phyloP scores from a whole-genome alignment of 2,888 invertebrate species.

The Anaspis maculata region DNA sequence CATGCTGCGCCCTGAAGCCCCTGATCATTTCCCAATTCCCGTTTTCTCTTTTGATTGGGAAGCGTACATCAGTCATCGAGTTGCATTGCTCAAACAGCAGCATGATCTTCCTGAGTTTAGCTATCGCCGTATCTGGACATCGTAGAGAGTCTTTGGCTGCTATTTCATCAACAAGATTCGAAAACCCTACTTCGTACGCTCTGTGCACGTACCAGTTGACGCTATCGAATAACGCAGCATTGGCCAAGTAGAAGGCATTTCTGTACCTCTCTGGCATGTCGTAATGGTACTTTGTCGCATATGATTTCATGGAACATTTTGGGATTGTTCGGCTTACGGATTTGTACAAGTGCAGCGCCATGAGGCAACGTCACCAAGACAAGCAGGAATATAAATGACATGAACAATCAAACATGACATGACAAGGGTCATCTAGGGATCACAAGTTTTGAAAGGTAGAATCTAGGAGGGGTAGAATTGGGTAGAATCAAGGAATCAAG shows the following conservation, averaged over 20 bases:
- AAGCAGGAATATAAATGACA: too few species aligned
- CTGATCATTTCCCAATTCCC: constrained; percentile 30
- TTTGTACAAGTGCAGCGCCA: too few species aligned
- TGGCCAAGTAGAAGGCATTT: constrained; percentile 36
- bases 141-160: constrained; percentile 11
- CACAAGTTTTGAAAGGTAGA: too few species aligned
- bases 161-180: constrained; percentile 26
- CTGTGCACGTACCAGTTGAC: constrained; percentile 36
- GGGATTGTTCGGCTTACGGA: too few species aligned
- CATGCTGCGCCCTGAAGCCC: constrained; percentile 35
- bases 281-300: constrained; percentile 17
- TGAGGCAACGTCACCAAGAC: too few species aligned
- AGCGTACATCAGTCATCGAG: constrained; percentile 32
- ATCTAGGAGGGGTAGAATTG: too few species aligned
- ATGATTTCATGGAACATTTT: neutral
- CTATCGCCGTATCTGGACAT: constrained; percentile 18
- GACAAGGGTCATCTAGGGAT: too few species aligned
- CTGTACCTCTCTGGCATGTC: constrained; percentile 34
- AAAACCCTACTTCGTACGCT: constrained; percentile 31
- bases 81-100: constrained; percentile 34
- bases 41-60: constrained; percentile 30
- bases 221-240: constrained; percentile 34
- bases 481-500: too few species aligned
- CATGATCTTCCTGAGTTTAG: constrained; percentile 26
- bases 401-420: too few species aligned